A percentile compares a stretch with the other conserved stretches of the same genome.
These are phyloP conservation scores for Pseudocheirus occidentalis DNA, from an alignment of 2,797 vertebrate genomes.

Conservation along the genomic window DNA sequence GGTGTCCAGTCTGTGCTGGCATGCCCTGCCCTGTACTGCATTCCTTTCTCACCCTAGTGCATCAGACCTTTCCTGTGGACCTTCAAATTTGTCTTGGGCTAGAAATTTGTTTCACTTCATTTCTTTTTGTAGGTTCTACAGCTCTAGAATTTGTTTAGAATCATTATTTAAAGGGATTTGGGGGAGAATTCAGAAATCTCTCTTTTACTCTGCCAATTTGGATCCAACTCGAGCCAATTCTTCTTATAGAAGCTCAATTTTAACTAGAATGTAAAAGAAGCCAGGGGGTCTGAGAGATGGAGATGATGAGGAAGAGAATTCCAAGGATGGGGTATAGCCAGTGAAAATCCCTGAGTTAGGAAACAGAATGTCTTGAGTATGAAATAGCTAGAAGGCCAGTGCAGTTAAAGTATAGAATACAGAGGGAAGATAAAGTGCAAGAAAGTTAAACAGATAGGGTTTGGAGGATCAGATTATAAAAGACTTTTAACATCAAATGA, in stretches of 20 bases:
- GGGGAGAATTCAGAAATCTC: too few relatives aligned
- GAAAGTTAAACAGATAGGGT: not conserved
- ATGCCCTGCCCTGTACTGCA: too few relatives aligned
- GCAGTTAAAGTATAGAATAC: not conserved
- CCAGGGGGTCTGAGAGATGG: not conserved
- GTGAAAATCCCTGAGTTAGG: not conserved
- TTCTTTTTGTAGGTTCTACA: too few relatives aligned
- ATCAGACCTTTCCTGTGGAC: too few relatives aligned
- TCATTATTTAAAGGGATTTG: too few relatives aligned
- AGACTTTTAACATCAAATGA: not conserved
- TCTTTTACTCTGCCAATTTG: too few relatives aligned
- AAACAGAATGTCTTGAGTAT: not conserved
- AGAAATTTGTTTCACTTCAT: too few relatives aligned
- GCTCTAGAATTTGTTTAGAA: too few relatives aligned
- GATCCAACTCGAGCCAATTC: too few relatives aligned
- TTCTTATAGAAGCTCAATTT: not conserved
- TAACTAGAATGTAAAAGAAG: not conserved
- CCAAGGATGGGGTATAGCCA: not conserved
- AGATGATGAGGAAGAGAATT: not conserved
- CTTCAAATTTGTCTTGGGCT: too few relatives aligned
- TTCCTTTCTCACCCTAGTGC: too few relatives aligned
- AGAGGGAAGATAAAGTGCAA: not conserved
- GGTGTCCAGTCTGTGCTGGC: too few relatives aligned
- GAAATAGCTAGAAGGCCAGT: not conserved
- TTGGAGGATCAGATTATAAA: not conserved